These are phyloP conservation scores for Pteropus rufus DNA, from an alignment of 2,797 vertebrate genomes.

Conservation along the genomic window DNA sequence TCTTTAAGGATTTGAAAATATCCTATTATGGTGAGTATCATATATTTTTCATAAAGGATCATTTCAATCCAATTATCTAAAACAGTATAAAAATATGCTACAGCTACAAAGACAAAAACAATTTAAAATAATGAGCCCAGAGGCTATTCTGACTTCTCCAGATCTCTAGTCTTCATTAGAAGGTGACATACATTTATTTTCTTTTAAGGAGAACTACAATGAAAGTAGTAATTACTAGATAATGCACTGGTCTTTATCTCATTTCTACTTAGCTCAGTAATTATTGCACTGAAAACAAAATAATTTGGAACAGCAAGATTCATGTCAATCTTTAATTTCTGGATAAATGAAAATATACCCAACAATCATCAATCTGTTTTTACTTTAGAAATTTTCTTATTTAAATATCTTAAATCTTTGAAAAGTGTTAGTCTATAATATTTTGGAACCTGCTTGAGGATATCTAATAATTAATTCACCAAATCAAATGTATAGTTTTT, in stretches of 20 bases:
- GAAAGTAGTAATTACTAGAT: slow-evolving; percentile 56
- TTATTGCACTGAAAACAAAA: slow-evolving; percentile 49
- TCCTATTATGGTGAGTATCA: slow-evolving; percentile 63
- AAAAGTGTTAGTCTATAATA: slow-evolving; percentile 3
- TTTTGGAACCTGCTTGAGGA: neutral
- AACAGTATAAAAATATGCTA: slow-evolving; percentile 62
- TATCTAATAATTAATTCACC: neutral
- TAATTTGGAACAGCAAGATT: slow-evolving; percentile 23
- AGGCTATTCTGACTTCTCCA: slow-evolving; percentile 58
- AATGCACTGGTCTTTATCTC: slow-evolving; percentile 44
- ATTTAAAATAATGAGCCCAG: slow-evolving; percentile 74
- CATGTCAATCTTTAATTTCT: slow-evolving; percentile 32
- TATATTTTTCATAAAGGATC: slow-evolving; percentile 70
- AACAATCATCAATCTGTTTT: neutral
- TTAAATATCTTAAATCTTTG: slow-evolving; percentile 10
- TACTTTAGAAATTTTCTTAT: neutral
- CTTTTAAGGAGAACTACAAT: slow-evolving; percentile 56
- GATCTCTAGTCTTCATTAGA: slow-evolving; percentile 60
- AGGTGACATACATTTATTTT: slow-evolving; percentile 56
- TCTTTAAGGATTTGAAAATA: slow-evolving; percentile 71
- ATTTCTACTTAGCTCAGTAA: slow-evolving; percentile 49
- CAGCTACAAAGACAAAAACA: slow-evolving; percentile 64
- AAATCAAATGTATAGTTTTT: neutral
- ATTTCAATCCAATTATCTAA: slow-evolving; percentile 70
- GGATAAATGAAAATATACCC: neutral